phyloP scores from a whole-genome alignment of 2,888 invertebrate species.

The Perithous albicinctus region DNA sequence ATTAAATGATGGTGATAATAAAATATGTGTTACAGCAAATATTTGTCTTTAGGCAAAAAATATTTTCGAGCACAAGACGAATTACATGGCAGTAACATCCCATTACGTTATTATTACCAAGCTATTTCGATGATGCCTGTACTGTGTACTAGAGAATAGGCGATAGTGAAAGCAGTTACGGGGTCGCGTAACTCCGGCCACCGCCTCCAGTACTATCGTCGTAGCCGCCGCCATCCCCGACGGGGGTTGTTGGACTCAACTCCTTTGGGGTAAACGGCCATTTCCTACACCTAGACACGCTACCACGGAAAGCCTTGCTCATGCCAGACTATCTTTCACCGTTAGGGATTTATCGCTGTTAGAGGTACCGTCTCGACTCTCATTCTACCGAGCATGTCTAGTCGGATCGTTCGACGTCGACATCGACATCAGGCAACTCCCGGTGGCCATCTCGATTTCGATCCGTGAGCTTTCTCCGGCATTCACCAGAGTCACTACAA shows the following conservation, averaged over 20 bases:
- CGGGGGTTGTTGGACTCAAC: slow-evolving; percentile 37
- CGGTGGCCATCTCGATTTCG: slow-evolving; percentile 58
- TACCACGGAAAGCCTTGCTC: slow-evolving; percentile 21
- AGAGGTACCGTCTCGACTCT: slow-evolving; percentile 48
- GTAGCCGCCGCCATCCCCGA: slow-evolving; percentile 41
- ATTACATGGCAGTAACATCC: slow-evolving; percentile 1
- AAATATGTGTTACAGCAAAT: neutral
- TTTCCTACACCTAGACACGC: slow-evolving; percentile 56
- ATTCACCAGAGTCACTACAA: slow-evolving; percentile 28
- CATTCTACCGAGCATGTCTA: slow-evolving; percentile 46
- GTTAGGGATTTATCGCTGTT: slow-evolving; percentile 58
- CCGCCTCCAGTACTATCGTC: slow-evolving; percentile 13
- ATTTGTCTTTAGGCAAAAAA: neutral
- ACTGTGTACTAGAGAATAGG: neutral
- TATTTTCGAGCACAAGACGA: slow-evolving; percentile 1
- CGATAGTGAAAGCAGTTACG: slow-evolving; percentile 33
- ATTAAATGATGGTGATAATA: no score
- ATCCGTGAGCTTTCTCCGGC: slow-evolving; percentile 37
- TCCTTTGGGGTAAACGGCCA: slow-evolving; percentile 28
- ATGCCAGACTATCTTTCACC: slow-evolving; percentile 51
- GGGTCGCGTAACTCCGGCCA: slow-evolving; percentile 30
- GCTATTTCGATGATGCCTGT: neutral
- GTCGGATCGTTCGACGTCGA: slow-evolving; percentile 54
- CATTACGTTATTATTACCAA: slow-evolving; percentile 24
- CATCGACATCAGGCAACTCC: slow-evolving; percentile 41